phyloP scores from a whole-genome alignment of 2,888 invertebrate genomes.

The Fabriciana adippe region DNA sequence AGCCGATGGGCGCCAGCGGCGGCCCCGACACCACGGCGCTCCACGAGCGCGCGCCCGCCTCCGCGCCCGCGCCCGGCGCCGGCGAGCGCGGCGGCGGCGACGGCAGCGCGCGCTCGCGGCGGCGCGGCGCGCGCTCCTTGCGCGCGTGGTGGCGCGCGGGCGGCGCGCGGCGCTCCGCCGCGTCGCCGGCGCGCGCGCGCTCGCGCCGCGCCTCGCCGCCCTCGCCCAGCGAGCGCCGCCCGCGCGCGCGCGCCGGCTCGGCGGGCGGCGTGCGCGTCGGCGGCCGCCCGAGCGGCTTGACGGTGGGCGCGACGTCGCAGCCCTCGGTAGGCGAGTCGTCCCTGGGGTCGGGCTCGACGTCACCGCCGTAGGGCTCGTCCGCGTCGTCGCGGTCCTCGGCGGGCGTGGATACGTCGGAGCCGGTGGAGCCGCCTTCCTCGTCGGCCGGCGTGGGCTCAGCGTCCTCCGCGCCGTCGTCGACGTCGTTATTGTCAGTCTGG shows the following conservation, averaged over 20 bases:
- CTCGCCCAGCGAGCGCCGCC: conserved; percentile 38
- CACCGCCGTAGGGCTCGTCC: conserved; percentile 45
- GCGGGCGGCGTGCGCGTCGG: conserved; percentile 32
- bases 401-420: conserved; percentile 50
- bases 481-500: conserved; percentile 14
- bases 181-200: conserved; percentile 36
- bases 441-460: conserved; percentile 38
- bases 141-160: conserved; percentile 41
- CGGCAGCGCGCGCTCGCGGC: conserved; percentile 40
- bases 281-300: conserved; percentile 26
- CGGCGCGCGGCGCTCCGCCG: conserved; percentile 33
- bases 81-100: conserved; percentile 43
- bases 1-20: conserved; percentile 65
- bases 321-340: conserved; percentile 28
- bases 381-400: conserved; percentile 44
- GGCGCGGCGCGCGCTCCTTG: conserved; percentile 42
- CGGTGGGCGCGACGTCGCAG: conserved; percentile 25
- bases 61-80: conserved; percentile 51
- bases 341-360: conserved; percentile 43
- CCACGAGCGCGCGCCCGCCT: conserved; percentile 58
- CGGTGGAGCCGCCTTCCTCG: conserved; percentile 51
- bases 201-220: conserved; percentile 37
- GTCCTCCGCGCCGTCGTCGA: conserved; percentile 23
- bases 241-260: conserved; percentile 34
- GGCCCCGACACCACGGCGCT: conserved; percentile 62